Evolutionary conservation across 53 echinoderm and acorn worm species (phyloP), one percentile per base, ranked within the genome.

Genomic region (Stichopus horrens): DNA sequence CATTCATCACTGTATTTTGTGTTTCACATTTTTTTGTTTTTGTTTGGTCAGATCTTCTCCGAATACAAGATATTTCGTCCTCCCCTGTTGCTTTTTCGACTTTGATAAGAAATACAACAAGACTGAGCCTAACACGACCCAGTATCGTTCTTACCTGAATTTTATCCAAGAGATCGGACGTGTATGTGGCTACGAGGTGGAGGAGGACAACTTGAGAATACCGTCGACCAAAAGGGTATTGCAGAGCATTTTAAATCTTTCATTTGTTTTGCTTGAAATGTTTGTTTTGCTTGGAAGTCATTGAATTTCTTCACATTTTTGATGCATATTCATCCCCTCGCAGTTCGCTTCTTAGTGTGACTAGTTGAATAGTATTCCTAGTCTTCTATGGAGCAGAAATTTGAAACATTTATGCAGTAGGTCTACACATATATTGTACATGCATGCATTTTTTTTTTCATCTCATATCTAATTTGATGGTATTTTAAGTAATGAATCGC

Each of bases 11-110:
- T 37, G 2, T 37, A 2, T 37, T 37, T 37, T 37, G 37, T 37
- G 37, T 37, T 37, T 37, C 37, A 37, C 37, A 37, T 37, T 71
- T 68, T 68, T 9, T 68, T 68, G 14, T 58, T 57, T 81, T 56
- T 23, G 10, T 11, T 66, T 65, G 19, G 51, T 7, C 91, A 97
- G 97, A 58, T 94, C 97, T 60, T 93, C 94, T 11, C 89, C 75
- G 65, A 77, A 89, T 20, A 90, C 92, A 4, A 86, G 92, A 20
- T 97, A 97, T 86, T 95, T 97, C 88, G 95, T 97, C 20, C 90
- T 97, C 0, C 98, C 98, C 0, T 97, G 98, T 85, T 97, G 98
- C 83, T 95, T 97, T 83, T 93, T 95, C 86, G 98, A 97, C 80
- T 97, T 97, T 93, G 95, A 95, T 57, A 37, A 71, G 53, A 97